Evolutionary conservation across 1,140 invertebrate genomes (phyloP).

Genomic region (Diuraphis noxia): DNA sequence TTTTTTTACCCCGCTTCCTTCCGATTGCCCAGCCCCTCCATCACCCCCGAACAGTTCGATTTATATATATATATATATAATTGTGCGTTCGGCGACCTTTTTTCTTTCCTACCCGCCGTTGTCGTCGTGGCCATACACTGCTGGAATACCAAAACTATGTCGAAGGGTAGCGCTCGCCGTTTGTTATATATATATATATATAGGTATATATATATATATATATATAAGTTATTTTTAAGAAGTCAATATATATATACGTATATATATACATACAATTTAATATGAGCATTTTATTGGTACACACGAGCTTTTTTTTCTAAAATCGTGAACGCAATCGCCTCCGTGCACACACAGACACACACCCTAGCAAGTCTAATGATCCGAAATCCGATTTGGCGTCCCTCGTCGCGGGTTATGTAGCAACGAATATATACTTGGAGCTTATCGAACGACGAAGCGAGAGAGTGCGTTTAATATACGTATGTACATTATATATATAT

Average conservation of each 20-base stretch:
- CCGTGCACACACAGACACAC: not conserved
- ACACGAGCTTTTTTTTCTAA: not conserved
- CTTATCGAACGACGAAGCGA: not conserved
- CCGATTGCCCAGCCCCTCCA: too few relatives aligned
- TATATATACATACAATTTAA: too few relatives aligned
- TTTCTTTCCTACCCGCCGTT: not conserved
- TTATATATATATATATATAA: not conserved
- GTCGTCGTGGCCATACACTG: not conserved
- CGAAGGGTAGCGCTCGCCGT: not conserved
- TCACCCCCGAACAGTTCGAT: not conserved
- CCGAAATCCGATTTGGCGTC: conserved; percentile 29
- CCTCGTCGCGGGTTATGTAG: not conserved
- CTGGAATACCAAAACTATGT: conserved; percentile 13
- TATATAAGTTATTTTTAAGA: not conserved
- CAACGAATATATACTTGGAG: not conserved
- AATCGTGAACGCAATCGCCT: not conserved
- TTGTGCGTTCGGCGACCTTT: not conserved
- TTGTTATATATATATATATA: too few relatives aligned
- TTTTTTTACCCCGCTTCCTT: too few relatives aligned
- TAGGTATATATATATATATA: not conserved
- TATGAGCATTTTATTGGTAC: not conserved
- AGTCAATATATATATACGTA: not conserved
- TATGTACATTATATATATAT: not conserved
- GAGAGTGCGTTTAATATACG: not conserved
- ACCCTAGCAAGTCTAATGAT: not conserved